A percentile compares a stretch with the other conserved stretches of the same genome.
Conservation (phyloP, 2,797 vertebrate species). For the Mormyrus proboscirostris region DNA sequence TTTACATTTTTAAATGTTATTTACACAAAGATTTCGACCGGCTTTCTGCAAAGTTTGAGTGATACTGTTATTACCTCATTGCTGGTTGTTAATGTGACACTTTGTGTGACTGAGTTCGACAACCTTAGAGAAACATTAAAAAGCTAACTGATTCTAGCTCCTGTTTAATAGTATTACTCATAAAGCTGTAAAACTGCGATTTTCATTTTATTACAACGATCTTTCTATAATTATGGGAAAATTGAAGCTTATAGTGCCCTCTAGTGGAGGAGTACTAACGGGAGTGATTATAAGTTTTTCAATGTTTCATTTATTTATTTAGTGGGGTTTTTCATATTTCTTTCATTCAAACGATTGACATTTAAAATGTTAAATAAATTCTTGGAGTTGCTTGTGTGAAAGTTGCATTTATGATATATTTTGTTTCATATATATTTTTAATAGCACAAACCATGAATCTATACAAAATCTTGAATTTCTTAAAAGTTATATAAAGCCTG, state of each 20-base stretch:
- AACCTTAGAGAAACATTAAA: neutral
- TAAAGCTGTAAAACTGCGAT: neutral
- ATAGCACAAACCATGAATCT: neutral
- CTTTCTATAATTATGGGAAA: neutral
- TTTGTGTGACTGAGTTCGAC: neutral
- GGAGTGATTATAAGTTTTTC: neutral
- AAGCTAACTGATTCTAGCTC: neutral
- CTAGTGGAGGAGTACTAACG: neutral
- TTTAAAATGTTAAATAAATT: neutral
- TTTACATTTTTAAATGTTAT: neutral
- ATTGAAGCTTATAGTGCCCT: neutral
- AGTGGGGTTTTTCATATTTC: neutral
- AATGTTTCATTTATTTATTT: neutral
- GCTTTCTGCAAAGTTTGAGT: neutral
- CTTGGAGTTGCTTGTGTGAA: neutral
- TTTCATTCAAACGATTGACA: neutral
- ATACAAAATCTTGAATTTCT: neutral
- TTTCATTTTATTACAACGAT: neutral
- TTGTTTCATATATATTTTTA: neutral
- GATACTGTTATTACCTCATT: neutral
- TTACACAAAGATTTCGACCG: neutral
- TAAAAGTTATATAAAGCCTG: neutral
- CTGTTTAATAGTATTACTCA: neutral
- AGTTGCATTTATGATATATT: neutral
- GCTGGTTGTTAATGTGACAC: neutral